Conservation (phyloP, 2,113 vertebrate genomes). For the Colossoma macropomum region DNA sequence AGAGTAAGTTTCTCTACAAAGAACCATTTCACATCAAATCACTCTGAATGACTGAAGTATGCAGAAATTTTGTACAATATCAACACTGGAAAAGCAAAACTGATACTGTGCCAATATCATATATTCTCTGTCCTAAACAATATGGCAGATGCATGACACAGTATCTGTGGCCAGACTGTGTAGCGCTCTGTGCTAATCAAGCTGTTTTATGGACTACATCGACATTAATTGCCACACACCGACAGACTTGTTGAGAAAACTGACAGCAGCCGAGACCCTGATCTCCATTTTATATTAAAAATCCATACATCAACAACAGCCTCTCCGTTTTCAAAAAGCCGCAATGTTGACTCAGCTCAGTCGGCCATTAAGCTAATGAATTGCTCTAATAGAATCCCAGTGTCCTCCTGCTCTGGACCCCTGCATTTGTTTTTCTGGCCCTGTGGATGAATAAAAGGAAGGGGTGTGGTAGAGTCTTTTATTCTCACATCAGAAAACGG, state of each 20-base stretch:
- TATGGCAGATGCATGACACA: conserved; percentile 10
- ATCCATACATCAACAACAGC: conserved; percentile 20
- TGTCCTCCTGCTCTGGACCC: conserved; percentile 15
- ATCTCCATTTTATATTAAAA: conserved; percentile 19
- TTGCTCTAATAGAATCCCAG: conserved; percentile 49
- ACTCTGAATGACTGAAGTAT: too few relatives aligned
- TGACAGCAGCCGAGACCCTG: conserved; percentile 6
- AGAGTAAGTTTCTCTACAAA: too few relatives aligned
- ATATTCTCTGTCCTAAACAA: background rate
- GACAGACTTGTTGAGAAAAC: conserved; percentile 23
- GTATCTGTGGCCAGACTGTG: conserved; percentile 7
- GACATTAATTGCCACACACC: conserved; percentile 13
- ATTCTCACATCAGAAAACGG: conserved; percentile 44
- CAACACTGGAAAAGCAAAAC: too few relatives aligned
- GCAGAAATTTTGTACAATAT: too few relatives aligned
- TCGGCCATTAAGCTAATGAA: conserved; percentile 69
- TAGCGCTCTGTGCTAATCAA: conserved; percentile 20
- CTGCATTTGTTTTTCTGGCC: conserved; percentile 36
- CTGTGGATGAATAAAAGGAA: background rate
- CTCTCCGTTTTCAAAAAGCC: conserved; percentile 24
- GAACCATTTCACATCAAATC: too few relatives aligned
- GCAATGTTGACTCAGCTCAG: conserved; percentile 46
- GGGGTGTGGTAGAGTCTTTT: conserved; percentile 35
- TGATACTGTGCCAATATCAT: background rate
- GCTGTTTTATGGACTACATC: conserved; percentile 16